Conservation (phyloP, 2,113 vertebrate genomes). For the Passer domesticus region DNA sequence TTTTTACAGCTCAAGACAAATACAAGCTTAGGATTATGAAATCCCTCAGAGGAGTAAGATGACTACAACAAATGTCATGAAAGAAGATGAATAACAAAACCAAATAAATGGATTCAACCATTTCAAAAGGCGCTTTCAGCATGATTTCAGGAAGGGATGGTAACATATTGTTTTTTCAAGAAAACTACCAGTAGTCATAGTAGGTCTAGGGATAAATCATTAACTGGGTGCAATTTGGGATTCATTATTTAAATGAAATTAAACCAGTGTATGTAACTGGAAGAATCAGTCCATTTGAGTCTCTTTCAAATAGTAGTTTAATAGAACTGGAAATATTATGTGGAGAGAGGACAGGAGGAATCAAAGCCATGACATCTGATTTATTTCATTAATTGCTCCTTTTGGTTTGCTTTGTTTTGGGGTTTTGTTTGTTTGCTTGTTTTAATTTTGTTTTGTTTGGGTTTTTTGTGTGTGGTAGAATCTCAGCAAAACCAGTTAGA, state of each 20-base stretch:
- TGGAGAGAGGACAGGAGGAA: not conserved
- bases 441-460: not conserved
- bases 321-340: not conserved
- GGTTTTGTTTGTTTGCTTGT: not conserved
- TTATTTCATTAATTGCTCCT: not conserved
- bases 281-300: not conserved
- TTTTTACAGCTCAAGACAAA: not conserved
- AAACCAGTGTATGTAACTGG: not conserved
- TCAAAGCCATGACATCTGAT: not conserved
- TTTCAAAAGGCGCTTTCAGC: not conserved
- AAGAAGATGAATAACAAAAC: not conserved
- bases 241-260: not conserved
- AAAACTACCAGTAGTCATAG: not conserved
- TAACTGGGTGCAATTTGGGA: not conserved
- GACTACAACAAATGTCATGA: not conserved
- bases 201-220: not conserved
- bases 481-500: not conserved
- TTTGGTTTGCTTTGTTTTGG: not conserved
- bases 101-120: not conserved
- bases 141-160: not conserved
- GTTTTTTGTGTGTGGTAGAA: not conserved
- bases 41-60: not conserved
- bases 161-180: not conserved
- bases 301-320: not conserved
- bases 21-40: not conserved